Evolutionary conservation across 2,113 vertebrate species (phyloP), one percentile per base, ranked within the genome.

Genomic region (Emydocephalus ijimae): DNA sequence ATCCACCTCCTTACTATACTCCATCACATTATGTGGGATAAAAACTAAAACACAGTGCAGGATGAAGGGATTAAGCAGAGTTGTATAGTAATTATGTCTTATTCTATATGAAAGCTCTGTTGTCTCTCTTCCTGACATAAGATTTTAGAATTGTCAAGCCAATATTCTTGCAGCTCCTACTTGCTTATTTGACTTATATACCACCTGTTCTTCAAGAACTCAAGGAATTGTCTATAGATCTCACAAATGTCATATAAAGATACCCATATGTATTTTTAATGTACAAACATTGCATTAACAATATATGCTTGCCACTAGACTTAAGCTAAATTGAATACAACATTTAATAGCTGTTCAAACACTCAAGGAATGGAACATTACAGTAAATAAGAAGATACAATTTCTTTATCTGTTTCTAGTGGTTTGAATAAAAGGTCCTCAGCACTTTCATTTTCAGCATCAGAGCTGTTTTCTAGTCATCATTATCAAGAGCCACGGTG

Each of bases 401-500:
- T 57, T 34, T 14, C 55, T 21, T 81, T 18, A 86, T 86, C 24
- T 55, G 18, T 85, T 81, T 43, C 55, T 54, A 18, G 55, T 57
- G 57, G 50, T 87, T 64, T 81, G 92, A 94, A 93, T 88, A 85
- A 55, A 93, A 55, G 69, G 91, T 50, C 87, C 43, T 90, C 93
- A 69, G 89, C 92, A 94, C 92, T 93, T 95, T 91, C 12, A 74
- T 55, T 74, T 92, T 74, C 89, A 95, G 91, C 69, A 91, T 39
- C 29, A 87, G 87, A 93, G 93, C 94, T 90, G 61, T 81, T 90
- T 94, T 95, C 86, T 54, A 92, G 54, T 24, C 94, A 92, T 94
- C 94, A 95, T 74, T 8, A 50, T 50, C 48, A 50, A 50, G 48
- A 50, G 8, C 48, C 48, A 50, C 0, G 8, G 48, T 50, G 48